These are phyloP conservation scores for Scyliorhinus canicula DNA, from an alignment of 2,797 vertebrate genomes.

Conservation along the genomic window DNA sequence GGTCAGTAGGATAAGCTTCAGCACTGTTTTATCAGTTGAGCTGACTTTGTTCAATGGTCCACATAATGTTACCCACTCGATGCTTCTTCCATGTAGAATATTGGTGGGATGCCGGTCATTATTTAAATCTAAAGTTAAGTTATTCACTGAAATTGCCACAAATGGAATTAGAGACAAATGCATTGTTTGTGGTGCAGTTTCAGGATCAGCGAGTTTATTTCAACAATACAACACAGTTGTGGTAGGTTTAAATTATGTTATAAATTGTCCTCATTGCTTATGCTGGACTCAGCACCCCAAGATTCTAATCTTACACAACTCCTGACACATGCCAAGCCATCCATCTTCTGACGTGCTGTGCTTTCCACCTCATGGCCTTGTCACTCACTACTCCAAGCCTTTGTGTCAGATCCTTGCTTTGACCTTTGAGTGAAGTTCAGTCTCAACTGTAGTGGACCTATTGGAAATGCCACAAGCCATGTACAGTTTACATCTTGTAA, in stretches of 20 bases:
- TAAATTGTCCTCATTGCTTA: not conserved
- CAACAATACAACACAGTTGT: not conserved
- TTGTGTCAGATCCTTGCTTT: not conserved
- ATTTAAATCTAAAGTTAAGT: slow-evolving; percentile 16
- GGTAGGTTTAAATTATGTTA: not conserved
- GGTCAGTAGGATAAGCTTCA: no score
- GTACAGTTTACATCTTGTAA: not conserved
- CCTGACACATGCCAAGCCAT: not conserved
- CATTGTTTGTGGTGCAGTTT: slow-evolving; percentile 1
- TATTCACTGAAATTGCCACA: not conserved
- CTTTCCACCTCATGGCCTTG: not conserved
- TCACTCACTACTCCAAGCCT: not conserved
- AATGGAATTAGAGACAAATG: slow-evolving; percentile 8
- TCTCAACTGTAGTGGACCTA: not conserved
- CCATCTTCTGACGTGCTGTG: not conserved
- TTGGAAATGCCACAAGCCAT: not conserved
- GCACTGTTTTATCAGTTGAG: not conserved
- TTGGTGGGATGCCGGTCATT: not conserved
- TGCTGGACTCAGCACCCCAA: not conserved
- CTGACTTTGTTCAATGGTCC: not conserved
- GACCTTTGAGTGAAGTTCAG: not conserved
- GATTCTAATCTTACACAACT: not conserved
- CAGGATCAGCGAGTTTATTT: not conserved
- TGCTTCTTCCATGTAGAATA: not conserved
- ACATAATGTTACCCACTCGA: not conserved